phyloP scores from a whole-genome alignment of 2,888 invertebrate genomes.

The Luffia ferchaultella region DNA sequence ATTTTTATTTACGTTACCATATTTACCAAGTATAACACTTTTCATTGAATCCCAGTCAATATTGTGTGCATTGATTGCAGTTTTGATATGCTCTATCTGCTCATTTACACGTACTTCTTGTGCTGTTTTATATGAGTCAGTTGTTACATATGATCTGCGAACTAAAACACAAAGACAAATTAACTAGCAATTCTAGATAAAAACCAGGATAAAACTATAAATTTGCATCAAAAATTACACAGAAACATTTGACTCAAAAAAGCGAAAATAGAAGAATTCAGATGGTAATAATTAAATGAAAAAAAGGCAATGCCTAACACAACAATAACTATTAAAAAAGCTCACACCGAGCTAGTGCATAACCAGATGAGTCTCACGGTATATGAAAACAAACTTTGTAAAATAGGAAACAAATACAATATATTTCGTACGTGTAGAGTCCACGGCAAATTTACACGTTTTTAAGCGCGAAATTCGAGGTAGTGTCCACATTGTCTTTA shows the following conservation, averaged over 20 bases:
- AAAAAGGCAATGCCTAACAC: no score
- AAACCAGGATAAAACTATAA: background rate
- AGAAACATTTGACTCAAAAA: no score
- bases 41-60: conserved; percentile 51
- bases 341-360: no score
- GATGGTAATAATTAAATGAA: no score
- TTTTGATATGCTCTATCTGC: conserved; percentile 37
- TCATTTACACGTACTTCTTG: conserved; percentile 13
- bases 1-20: conserved; percentile 38
- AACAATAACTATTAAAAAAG: no score
- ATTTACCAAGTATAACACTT: conserved; percentile 32
- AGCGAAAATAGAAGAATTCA: no score
- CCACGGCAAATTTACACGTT: background rate
- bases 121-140: background rate
- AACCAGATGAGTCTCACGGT: no score
- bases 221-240: background rate
- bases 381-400: background rate
- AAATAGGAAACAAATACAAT: background rate
- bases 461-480: background rate
- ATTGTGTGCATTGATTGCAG: conserved; percentile 16
- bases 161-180: no score
- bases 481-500: background rate
- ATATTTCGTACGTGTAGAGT: background rate
- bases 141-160: background rate
- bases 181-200: no score